Evolutionary conservation across 2,797 vertebrate genomes (phyloP).

Genomic region (Pyrocephalus nanus): DNA sequence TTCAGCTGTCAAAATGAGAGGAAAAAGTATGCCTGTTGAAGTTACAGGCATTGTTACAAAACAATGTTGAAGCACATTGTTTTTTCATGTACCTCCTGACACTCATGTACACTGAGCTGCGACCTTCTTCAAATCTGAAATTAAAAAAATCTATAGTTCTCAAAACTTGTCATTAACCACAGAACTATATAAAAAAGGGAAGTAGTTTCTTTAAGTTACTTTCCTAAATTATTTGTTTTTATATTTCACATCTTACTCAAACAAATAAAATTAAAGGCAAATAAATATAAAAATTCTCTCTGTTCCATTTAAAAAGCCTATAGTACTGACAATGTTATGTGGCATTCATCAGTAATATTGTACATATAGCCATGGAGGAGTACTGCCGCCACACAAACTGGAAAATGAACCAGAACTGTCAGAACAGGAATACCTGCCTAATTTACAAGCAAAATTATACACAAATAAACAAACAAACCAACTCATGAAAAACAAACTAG

Average conservation of each 20-base stretch:
- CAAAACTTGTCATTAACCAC: not conserved
- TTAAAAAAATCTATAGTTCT: not conserved
- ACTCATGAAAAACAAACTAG: not conserved
- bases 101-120: not conserved
- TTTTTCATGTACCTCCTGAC: not conserved
- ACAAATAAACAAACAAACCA: not conserved
- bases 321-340: not conserved
- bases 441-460: not conserved
- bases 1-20: not conserved
- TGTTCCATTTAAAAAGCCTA: not conserved
- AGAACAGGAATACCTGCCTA: not conserved
- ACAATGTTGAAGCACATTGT: not conserved
- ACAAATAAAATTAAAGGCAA: not conserved
- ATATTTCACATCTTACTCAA: not conserved
- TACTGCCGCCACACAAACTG: not conserved
- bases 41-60: no score
- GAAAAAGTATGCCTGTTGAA: not conserved
- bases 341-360: not conserved
- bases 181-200: not conserved
- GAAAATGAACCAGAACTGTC: not conserved
- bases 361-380: not conserved
- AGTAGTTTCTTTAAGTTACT: not conserved
- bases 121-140: not conserved
- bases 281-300: not conserved
- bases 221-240: not conserved